Conservation (phyloP, 2,797 vertebrate species). For the Chaunax sp. region DNA sequence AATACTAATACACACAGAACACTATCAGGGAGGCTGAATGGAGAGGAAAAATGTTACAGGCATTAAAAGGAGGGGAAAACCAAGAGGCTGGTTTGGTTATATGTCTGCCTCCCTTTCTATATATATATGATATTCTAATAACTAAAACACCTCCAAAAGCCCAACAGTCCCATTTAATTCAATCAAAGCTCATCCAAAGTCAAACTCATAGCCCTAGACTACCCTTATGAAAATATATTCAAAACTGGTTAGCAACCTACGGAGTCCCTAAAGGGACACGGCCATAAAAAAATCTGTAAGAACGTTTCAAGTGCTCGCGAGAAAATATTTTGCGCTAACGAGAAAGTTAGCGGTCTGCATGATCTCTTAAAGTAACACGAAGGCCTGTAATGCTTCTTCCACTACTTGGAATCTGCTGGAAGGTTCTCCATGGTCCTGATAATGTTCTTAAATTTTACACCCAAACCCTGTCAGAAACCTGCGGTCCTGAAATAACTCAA, state of each 20-base stretch:
- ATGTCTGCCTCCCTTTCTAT: not conserved
- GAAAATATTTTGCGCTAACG: too few relatives aligned
- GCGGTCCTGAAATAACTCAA: conserved; percentile 3
- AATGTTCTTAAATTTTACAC: not conserved
- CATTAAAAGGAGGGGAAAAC: not conserved
- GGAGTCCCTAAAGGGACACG: too few relatives aligned
- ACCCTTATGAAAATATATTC: too few relatives aligned
- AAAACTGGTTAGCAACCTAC: too few relatives aligned
- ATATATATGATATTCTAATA: too few relatives aligned
- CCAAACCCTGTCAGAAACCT: not conserved
- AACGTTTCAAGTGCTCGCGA: too few relatives aligned
- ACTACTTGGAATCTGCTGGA: not conserved
- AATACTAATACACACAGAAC: conserved; percentile 22
- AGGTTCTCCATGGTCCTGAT: not conserved
- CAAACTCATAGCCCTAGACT: too few relatives aligned
- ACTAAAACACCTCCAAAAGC: too few relatives aligned
- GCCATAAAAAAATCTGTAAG: too few relatives aligned
- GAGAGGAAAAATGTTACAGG: conserved; percentile 17
- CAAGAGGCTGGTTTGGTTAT: not conserved
- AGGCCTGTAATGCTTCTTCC: not conserved
- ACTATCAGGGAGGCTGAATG: conserved; percentile 8
- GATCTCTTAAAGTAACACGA: not conserved
- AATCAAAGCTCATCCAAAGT: too few relatives aligned
- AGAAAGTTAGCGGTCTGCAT: too few relatives aligned
- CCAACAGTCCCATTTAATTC: too few relatives aligned